Evolutionary conservation across 1,140 invertebrate species (phyloP).

Genomic region (Copidosoma floridanum): DNA sequence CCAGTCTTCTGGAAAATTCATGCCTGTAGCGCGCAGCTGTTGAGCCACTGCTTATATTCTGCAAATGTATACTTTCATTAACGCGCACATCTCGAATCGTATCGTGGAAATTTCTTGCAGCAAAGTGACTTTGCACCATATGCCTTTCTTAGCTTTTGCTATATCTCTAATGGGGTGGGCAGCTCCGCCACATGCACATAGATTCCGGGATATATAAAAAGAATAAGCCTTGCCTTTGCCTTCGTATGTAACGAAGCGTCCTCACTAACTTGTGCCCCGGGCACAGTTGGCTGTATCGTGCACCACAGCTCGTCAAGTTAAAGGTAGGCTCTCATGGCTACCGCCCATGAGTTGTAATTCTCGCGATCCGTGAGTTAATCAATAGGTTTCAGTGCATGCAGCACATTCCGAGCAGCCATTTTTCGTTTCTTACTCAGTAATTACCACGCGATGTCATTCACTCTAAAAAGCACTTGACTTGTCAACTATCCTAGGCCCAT

Average conservation of each 20-base stretch:
- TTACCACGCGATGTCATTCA: no score
- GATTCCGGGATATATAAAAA: background rate
- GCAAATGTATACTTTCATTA: no score
- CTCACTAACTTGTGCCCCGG: background rate
- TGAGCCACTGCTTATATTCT: no score
- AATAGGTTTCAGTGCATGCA: no score
- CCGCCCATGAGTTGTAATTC: constrained; percentile 42
- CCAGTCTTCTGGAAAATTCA: background rate
- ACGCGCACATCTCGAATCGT: no score
- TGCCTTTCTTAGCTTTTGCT: background rate
- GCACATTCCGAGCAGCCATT: no score
- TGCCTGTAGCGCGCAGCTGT: no score
- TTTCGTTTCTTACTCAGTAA: no score
- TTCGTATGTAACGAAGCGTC: background rate
- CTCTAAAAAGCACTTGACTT: no score
- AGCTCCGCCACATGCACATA: background rate
- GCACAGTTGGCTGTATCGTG: background rate
- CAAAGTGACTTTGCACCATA: constrained; percentile 27
- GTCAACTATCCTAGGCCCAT: no score
- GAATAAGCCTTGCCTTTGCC: background rate
- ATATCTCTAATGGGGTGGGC: constrained; percentile 6
- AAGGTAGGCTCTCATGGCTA: constrained; percentile 41
- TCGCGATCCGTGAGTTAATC: no score
- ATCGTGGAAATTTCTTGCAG: no score
- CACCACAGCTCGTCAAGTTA: constrained; percentile 39